A percentile compares a stretch with the other conserved stretches of the same genome.
Conservation (phyloP, 1,140 invertebrate genomes). For the Geopemphigus sp. region DNA sequence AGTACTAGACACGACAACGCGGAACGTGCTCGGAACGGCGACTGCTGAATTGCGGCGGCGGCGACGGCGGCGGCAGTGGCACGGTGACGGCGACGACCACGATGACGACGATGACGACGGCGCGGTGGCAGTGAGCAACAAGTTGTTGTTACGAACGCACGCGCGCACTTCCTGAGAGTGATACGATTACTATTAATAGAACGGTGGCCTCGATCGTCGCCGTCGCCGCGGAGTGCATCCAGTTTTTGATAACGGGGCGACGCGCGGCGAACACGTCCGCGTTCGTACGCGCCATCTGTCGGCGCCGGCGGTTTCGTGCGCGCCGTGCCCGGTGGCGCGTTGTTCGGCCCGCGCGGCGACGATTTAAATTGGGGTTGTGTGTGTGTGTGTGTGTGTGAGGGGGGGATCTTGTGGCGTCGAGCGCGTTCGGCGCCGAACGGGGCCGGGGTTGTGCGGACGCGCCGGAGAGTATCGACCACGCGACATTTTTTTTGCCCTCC, state of each 20-base stretch:
- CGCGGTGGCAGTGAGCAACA: conserved; percentile 21
- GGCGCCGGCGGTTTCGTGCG: not conserved
- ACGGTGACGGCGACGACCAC: not conserved
- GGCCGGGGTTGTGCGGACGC: too few relatives aligned
- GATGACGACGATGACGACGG: not conserved
- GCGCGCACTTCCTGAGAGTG: conserved; percentile 31
- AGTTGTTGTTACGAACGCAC: conserved; percentile 20
- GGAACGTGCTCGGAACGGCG: not conserved
- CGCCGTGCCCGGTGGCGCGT: not conserved
- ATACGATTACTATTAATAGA: conserved; percentile 48
- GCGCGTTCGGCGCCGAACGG: too few relatives aligned
- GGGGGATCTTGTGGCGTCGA: too few relatives aligned
- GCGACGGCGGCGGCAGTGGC: not conserved
- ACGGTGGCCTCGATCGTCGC: conserved; percentile 36
- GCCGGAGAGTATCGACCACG: too few relatives aligned
- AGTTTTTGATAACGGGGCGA: conserved; percentile 41
- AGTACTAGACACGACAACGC: not conserved
- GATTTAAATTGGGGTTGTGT: too few relatives aligned
- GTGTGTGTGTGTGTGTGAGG: too few relatives aligned
- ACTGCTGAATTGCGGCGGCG: conserved; percentile 2
- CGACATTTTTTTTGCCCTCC: too few relatives aligned
- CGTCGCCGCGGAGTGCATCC: conserved; percentile 26
- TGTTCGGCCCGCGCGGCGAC: too few relatives aligned
- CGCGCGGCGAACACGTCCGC: not conserved
- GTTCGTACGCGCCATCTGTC: conserved; percentile 38